Percentiles rank a stretch among this genome's conserved stretches.
These are phyloP conservation scores for Nicator chloris DNA, from an alignment of 2,113 vertebrate genomes.

Conservation along the genomic window DNA sequence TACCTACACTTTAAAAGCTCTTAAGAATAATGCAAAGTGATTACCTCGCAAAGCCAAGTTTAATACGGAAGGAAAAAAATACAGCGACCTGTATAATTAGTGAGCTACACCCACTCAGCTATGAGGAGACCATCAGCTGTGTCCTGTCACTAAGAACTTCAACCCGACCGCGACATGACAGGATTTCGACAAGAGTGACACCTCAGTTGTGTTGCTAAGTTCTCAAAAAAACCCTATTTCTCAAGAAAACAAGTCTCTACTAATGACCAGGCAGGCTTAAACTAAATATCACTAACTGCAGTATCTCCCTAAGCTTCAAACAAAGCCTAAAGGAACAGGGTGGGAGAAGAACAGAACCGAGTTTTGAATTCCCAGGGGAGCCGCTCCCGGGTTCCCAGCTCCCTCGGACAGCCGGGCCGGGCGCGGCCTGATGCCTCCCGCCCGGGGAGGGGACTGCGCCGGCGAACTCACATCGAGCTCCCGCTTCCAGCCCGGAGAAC, in stretches of 20 bases:
- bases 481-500: not conserved
- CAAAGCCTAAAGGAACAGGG: not conserved
- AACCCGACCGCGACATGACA: not conserved
- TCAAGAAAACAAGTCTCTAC: not conserved
- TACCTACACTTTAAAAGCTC: not conserved
- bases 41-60: not conserved
- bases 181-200: not conserved
- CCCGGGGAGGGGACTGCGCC: not conserved
- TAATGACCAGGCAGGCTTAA: not conserved
- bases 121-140: not conserved
- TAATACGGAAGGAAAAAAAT: not conserved
- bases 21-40: not conserved
- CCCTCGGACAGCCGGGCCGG: not conserved
- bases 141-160: not conserved
- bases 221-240: not conserved
- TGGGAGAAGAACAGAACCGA: not conserved
- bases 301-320: not conserved
- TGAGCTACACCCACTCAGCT: not conserved
- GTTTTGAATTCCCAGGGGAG: not conserved
- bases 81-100: not conserved
- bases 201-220: accelerated
- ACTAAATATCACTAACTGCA: not conserved
- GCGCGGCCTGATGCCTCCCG: not conserved
- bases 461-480: not conserved
- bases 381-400: not conserved